Evolutionary conservation across 2,888 invertebrate genomes (phyloP), one percentile per base, ranked within the genome.

Genomic region (Himalopsyche kuldschensis): DNA sequence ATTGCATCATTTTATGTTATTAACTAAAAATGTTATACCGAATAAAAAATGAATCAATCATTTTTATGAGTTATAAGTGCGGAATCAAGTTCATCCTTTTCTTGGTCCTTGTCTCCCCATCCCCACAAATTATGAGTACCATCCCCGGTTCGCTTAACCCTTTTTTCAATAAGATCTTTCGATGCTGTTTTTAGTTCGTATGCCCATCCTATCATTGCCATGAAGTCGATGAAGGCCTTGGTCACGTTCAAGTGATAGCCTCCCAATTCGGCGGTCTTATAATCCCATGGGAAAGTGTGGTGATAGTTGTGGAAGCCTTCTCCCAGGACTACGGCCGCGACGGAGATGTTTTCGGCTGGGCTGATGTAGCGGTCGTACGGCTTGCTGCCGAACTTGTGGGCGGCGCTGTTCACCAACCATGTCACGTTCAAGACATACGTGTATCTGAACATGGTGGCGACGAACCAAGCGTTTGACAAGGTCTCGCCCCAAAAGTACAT

Each of bases 301-400:
- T 97, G 97, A 89, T 96, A 97, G 89, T 97, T 97, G 90, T 97
- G 97, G 94, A 95, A 97, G 0, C 97, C 97, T 89, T 96, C 96
- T 0, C 96, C 96, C 79, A 95, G 89, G 0, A 95, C 94, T 86
- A 94, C 90, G 0, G 95, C 86, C 0, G 96, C 91, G 0, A 96
- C 96, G 0, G 92, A 90, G 31, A 92, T 89, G 88, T 96, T 96
- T 88, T 97, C 94, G 0, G 94, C 90, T 0, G 97, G 96, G 88
- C 94, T 95, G 88, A 97, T 94, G 90, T 86, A 88, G 91, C 92
- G 94, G 89, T 97, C 95, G 88, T 95, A 96, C 20, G 96, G 95
- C 87, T 94, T 94, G 87, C 93, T 92, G 79, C 96, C 96, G 91
- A 94, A 95, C 88, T 95, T 93, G 91, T 97, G 97, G 1, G 97